Evolutionary conservation across 2,797 vertebrate species (phyloP).

Genomic region (Triplophysa yarkandensis): DNA sequence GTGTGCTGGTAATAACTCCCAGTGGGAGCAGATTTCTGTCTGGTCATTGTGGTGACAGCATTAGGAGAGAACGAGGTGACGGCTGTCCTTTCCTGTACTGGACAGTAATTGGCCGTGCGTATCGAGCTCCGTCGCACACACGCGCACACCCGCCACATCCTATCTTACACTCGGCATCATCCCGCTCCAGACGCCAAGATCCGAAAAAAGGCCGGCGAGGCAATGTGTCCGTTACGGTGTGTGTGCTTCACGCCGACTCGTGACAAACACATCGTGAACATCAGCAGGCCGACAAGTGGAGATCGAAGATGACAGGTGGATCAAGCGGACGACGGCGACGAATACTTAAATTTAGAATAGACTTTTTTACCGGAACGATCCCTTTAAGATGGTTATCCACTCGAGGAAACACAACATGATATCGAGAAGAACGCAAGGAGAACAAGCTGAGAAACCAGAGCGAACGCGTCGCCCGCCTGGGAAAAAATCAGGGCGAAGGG

Average conservation of each 20-base stretch:
- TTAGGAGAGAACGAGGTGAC: slow-evolving; percentile 64
- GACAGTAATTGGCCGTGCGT: slow-evolving; percentile 76
- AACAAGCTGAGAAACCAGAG: slow-evolving; percentile 7
- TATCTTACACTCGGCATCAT: slow-evolving; percentile 49
- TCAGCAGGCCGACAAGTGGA: slow-evolving; percentile 61
- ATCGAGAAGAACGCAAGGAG: slow-evolving; percentile 36
- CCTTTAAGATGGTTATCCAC: slow-evolving; percentile 8
- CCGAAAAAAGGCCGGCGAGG: slow-evolving; percentile 13
- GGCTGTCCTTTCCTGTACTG: slow-evolving; percentile 73
- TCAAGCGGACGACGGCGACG: too few species aligned
- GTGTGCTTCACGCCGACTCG: slow-evolving; percentile 12
- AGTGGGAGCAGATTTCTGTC: slow-evolving; percentile 70
- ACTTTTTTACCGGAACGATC: not conserved
- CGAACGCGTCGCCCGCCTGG: not conserved
- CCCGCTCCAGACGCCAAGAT: slow-evolving; percentile 22
- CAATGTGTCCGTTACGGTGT: slow-evolving; percentile 3
- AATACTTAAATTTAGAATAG: too few species aligned
- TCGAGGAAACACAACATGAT: slow-evolving; percentile 42
- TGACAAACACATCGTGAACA: slow-evolving; percentile 39
- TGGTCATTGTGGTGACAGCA: slow-evolving; percentile 66
- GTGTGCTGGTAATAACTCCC: slow-evolving; percentile 79
- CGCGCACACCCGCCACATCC: slow-evolving; percentile 31
- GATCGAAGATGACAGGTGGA: slow-evolving; percentile 69
- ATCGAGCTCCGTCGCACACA: slow-evolving; percentile 50
- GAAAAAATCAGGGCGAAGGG: slow-evolving; percentile 48